Evolutionary conservation across 2,113 vertebrate genomes (phyloP).

Genomic region (Centrocercus urophasianus): DNA sequence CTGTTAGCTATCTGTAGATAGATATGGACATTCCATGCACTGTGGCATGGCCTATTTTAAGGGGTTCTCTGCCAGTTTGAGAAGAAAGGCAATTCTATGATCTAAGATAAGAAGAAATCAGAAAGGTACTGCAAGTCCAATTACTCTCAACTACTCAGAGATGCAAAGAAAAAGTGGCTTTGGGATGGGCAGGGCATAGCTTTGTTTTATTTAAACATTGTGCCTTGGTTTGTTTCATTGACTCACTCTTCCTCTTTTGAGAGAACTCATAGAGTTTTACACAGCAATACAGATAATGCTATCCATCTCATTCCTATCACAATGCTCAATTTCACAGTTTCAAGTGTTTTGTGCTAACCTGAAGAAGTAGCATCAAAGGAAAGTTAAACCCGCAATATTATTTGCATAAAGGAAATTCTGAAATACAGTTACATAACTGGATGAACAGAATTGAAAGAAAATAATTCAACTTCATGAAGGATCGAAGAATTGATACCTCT

Average conservation of each 20-base stretch:
- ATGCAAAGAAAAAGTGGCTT: background rate
- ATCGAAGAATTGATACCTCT: background rate
- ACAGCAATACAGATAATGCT: background rate
- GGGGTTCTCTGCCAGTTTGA: background rate
- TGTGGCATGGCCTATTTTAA: background rate
- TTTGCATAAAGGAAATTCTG: background rate
- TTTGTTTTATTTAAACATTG: background rate
- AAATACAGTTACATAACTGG: background rate
- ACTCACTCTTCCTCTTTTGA: background rate
- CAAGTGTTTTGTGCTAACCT: background rate
- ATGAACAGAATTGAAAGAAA: background rate
- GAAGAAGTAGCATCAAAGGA: background rate
- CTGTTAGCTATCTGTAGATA: background rate
- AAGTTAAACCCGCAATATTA: background rate
- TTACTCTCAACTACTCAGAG: background rate
- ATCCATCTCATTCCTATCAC: background rate
- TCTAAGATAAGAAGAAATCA: background rate
- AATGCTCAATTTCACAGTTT: background rate
- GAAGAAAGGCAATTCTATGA: background rate
- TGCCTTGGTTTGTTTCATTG: background rate
- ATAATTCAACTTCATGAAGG: background rate
- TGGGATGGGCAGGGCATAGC: background rate
- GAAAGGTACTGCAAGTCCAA: fast-evolving
- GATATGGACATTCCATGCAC: background rate
- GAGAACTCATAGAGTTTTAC: fast-evolving